phyloP scores from a whole-genome alignment of 2,888 invertebrate genomes.

The Himalopsyche japonica region DNA sequence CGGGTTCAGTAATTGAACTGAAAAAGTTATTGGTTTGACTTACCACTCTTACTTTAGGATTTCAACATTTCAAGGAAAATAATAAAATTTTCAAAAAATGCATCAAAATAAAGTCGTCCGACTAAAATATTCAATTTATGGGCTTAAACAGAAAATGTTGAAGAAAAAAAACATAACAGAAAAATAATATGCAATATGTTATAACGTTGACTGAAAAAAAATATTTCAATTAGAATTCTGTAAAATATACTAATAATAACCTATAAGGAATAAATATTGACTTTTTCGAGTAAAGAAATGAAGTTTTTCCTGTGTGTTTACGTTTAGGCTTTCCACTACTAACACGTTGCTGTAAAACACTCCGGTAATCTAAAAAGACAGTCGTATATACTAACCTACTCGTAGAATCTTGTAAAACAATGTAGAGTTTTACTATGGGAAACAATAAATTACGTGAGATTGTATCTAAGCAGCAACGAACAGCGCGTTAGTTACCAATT shows the following conservation, averaged over 20 bases:
- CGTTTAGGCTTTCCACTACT: neutral
- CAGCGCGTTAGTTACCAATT: slow-evolving; percentile 20
- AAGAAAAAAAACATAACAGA: too few species aligned
- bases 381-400: neutral
- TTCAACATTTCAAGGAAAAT: neutral
- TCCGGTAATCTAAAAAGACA: neutral
- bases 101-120: too few species aligned
- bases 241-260: too few species aligned
- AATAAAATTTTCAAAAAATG: too few species aligned
- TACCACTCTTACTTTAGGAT: too few species aligned
- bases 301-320: neutral
- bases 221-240: too few species aligned
- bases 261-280: too few species aligned
- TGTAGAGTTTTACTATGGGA: neutral
- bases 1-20: neutral
- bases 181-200: too few species aligned
- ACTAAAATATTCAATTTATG: too few species aligned
- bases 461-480: slow-evolving; percentile 16
- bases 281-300: too few species aligned
- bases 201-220: too few species aligned
- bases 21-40: neutral
- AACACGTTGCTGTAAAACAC: neutral
- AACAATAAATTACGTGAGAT: slow-evolving; percentile 23
- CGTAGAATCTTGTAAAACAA: neutral
- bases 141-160: too few species aligned